Base-by-base conservation (phyloP, 2,888 invertebrate species). In the Euspilapteryx auroguttella region DNA sequence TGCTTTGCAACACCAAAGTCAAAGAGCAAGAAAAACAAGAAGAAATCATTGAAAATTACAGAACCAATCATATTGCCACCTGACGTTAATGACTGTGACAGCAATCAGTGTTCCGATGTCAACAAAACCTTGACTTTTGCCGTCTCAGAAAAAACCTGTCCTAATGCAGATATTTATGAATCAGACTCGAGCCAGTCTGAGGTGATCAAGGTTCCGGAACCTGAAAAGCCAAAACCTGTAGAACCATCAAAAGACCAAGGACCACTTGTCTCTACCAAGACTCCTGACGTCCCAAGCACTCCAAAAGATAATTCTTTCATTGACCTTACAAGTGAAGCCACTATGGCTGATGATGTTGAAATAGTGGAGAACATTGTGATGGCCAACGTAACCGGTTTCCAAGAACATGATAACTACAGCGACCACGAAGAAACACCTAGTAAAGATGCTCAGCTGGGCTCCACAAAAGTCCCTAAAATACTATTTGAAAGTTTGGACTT, bases 21-120 rank as follows among this genome's bases (percentile, higher is more conserved):
- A 39, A 76, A 77, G 55, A 55, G 56, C 6, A 76, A 65, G 36
- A 71, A 65, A 42, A 62, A 49, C 34, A 57, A 56, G 37, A 71
- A 53, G 49, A 44, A 42, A 17, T 71, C 58, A 49, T 64, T 39
- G 45, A 76, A 41, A 42, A 73, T 48, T 33, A 50, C 46, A 37
- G 64, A 45, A 43, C 77, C 48, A 53, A 55, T 47, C 40, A 37
- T 77, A 14, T 62, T 65, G 3, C 62, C 45, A 40, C 45, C 73
- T 4, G 81, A 82, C 53, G 63, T 81, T 4, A 81, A 80, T 43
- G 78, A 78, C 44, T 81, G 80, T 24, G 81, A 81, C 39, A 82
- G 82, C 38, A 69, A 71, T 36, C 65, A 68, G 26, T 68, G 63
- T 14, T 42, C 49, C 31, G 57, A 58, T 3, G 34, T 47, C 26